Evolutionary conservation across 2,888 invertebrate genomes (phyloP).

Genomic region (Oscheius myriophilus): DNA sequence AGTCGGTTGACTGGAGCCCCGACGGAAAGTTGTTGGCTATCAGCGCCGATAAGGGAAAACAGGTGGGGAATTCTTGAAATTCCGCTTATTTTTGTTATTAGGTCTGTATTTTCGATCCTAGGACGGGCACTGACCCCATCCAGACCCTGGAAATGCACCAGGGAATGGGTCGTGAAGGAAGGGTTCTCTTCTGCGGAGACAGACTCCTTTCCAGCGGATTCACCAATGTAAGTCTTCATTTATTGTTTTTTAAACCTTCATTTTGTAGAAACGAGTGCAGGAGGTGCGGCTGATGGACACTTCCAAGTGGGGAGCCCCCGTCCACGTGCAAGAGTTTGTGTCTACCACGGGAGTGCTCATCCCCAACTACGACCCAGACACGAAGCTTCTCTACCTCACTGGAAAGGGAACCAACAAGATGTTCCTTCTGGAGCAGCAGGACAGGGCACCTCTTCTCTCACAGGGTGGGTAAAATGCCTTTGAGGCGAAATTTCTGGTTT

Average conservation of each 20-base stretch:
- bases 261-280: constrained; percentile 80
- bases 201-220: constrained; percentile 89
- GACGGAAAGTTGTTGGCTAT: constrained; percentile 85
- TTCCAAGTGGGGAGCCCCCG: constrained; percentile 77
- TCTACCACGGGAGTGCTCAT: constrained; percentile 79
- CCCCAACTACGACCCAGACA: constrained; percentile 91
- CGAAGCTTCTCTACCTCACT: constrained; percentile 91
- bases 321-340: constrained; percentile 49
- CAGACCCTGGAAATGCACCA: constrained; percentile 52
- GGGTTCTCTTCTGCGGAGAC: constrained; percentile 89
- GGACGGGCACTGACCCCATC: constrained; percentile 65
- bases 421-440: constrained; percentile 87
- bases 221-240: constrained; percentile 76
- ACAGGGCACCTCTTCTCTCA: constrained; percentile 77
- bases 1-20: constrained; percentile 88
- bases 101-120: constrained; percentile 71
- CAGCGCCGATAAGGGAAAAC: constrained; percentile 73
- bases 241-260: not conserved
- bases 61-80: constrained; percentile 36
- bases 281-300: constrained; percentile 89
- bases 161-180: constrained; percentile 67
- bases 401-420: constrained; percentile 90
- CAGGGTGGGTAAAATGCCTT: constrained; percentile 31
- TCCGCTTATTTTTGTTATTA: constrained; percentile 8
- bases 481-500: no score